Percentiles rank a stretch among this genome's conserved stretches.
phyloP scores from a whole-genome alignment of 2,888 invertebrate genomes.

The Adela reaumurella region DNA sequence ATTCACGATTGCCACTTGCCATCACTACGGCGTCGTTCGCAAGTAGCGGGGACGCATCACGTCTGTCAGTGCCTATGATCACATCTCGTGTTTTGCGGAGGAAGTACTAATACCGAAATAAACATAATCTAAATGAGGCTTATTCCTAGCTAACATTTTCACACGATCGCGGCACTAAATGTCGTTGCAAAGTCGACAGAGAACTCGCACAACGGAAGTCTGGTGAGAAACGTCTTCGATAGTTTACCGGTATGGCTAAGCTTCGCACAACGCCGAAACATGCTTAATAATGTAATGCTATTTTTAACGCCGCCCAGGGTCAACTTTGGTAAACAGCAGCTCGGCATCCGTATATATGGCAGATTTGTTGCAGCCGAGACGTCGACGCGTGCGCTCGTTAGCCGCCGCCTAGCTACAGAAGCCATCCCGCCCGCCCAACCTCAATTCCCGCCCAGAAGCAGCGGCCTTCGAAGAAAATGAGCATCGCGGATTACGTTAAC shows the following conservation, averaged over 20 bases:
- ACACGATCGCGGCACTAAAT: too few species aligned
- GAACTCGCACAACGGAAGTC: too few species aligned
- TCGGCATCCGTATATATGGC: conserved; percentile 12
- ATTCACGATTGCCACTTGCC: too few species aligned
- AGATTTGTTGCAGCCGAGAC: conserved; percentile 5
- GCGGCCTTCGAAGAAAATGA: background rate
- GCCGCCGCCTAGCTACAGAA: background rate
- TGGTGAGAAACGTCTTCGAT: too few species aligned
- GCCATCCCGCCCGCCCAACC: background rate
- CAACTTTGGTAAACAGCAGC: conserved; percentile 19
- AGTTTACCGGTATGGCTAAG: background rate
- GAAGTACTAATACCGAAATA: too few species aligned
- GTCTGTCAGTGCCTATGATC: too few species aligned
- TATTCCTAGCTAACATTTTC: too few species aligned
- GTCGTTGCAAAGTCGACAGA: too few species aligned
- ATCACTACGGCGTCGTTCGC: too few species aligned
- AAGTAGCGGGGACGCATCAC: too few species aligned
- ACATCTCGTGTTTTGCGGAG: too few species aligned
- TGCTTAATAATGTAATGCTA: conserved; percentile 23
- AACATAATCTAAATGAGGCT: too few species aligned
- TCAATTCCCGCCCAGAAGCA: background rate
- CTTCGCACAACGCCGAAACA: conserved; percentile 12
- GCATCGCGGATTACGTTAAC: background rate
- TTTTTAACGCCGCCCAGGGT: conserved; percentile 23
- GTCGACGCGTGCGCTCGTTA: background rate